phyloP scores from a whole-genome alignment of 2,888 invertebrate species.

The Prionchulus punctatus region DNA sequence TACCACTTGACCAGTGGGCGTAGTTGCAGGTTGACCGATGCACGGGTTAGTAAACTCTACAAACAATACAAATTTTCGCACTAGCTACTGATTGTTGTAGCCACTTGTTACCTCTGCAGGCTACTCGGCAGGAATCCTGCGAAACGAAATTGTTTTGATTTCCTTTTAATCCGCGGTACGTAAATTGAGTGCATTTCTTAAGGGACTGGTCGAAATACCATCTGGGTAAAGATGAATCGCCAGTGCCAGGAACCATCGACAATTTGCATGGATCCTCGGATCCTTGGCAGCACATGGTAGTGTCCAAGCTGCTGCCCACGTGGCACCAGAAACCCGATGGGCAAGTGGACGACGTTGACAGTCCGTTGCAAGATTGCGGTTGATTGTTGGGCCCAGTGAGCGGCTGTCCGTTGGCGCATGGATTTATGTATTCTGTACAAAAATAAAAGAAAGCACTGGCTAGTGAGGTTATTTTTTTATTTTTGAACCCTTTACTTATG shows the following conservation, averaged over 20 bases:
- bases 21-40: slow-evolving; percentile 28
- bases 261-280: slow-evolving; percentile 22
- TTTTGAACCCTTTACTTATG: no score
- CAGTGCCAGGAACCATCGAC: slow-evolving; percentile 29
- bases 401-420: slow-evolving; percentile 23
- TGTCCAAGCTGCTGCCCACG: slow-evolving; percentile 22
- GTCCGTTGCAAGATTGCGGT: not conserved
- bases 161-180: slow-evolving; percentile 11
- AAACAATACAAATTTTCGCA: slow-evolving; percentile 14
- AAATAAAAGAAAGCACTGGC: no score
- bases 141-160: slow-evolving; percentile 15
- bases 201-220: slow-evolving; percentile 14
- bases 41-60: slow-evolving; percentile 30
- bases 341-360: not conserved
- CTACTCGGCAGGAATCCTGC: not conserved
- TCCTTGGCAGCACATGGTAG: slow-evolving; percentile 26
- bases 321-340: slow-evolving; percentile 25
- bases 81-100: not conserved
- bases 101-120: not conserved
- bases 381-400: slow-evolving; percentile 11
- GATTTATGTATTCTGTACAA: slow-evolving; percentile 16
- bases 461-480: no score
- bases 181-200: slow-evolving; percentile 5
- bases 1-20: slow-evolving; percentile 13
- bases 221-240: slow-evolving; percentile 18